Conservation (phyloP, 2,797 vertebrate species). For the Hylomyscus alleni region DNA sequence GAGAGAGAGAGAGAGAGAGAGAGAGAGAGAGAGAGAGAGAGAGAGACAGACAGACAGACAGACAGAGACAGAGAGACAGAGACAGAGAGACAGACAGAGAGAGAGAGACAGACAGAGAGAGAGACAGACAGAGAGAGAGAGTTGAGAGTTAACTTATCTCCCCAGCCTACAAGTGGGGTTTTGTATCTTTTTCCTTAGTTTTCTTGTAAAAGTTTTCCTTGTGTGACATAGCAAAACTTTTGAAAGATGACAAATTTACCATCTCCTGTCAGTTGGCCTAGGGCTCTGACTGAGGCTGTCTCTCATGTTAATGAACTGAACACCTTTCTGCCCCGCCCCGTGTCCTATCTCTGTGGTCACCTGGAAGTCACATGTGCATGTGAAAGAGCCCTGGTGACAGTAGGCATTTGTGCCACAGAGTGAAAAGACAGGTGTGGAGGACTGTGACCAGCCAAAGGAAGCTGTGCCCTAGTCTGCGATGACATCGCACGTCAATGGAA, state of each 20-base stretch:
- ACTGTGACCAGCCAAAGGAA: background rate
- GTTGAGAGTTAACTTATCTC: no score
- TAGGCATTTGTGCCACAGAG: background rate
- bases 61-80: no score
- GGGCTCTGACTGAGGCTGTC: background rate
- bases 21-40: no score
- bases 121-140: no score
- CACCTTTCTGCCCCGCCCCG: background rate
- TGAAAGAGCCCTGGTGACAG: background rate
- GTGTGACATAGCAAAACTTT: background rate
- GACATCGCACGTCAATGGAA: slow-evolving; percentile 62
- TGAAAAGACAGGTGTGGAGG: background rate
- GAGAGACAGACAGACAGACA: no score
- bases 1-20: no score
- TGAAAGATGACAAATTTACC: background rate
- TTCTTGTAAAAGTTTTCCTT: background rate
- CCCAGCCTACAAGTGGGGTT: background rate
- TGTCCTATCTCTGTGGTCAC: background rate
- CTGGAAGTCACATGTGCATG: background rate
- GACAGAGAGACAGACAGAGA: no score
- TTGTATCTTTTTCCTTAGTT: background rate
- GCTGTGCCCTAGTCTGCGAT: background rate
- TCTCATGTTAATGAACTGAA: background rate
- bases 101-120: no score
- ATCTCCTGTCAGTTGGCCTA: background rate